Base-by-base conservation (phyloP, 2,113 vertebrate species). In the Falcunculus frontatus region DNA sequence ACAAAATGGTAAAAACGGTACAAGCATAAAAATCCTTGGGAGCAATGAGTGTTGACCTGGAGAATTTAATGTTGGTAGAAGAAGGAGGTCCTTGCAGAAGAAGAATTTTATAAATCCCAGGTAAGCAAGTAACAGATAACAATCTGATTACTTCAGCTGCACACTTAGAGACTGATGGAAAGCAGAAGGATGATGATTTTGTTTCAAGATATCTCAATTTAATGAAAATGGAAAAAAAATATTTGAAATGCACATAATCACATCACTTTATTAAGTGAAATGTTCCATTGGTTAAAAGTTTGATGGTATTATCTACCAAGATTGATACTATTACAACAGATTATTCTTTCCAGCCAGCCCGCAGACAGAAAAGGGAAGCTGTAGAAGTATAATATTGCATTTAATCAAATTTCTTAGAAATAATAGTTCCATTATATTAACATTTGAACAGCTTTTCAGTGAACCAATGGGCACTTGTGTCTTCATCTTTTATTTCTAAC, bases 401-500 rank as follows among this genome's bases (percentile, higher is more conserved):
- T 96, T 88, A 97, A 97, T 97, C 94, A 90, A 93, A 92, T 84
- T 90, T 93, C 91, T 96, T 91, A 77, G 47, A 94, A 98, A 97
- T 89, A 93, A 96, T 87, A 97, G 90, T 91, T 95, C 78, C 73
- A 96, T 91, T 91, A 94, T 95, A 94, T 97, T 97, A 96, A 52
- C 80, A 95, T 97, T 95, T 96, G 92, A 97, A 96, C 81, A 87
- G 91, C 53, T 68, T 87, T 97, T 90, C 90, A 94, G 81, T 59
- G 92, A 96, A 74, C 75, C 93, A 95, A 84, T 0, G 2, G 60
- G 78, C 93, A 95, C 80, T 65, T 88, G 68, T 87, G 87, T 93
- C 87, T 93, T 96, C 87, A 92, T 97, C 77, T 96, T 96, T 96
- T 97, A 95, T 94, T 97, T 97, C 93, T 94, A 90, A 94, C 84